Percentiles rank a stretch among this genome's conserved stretches.
Conservation (phyloP, 2,113 vertebrate species). For the Rutilus rutilus region DNA sequence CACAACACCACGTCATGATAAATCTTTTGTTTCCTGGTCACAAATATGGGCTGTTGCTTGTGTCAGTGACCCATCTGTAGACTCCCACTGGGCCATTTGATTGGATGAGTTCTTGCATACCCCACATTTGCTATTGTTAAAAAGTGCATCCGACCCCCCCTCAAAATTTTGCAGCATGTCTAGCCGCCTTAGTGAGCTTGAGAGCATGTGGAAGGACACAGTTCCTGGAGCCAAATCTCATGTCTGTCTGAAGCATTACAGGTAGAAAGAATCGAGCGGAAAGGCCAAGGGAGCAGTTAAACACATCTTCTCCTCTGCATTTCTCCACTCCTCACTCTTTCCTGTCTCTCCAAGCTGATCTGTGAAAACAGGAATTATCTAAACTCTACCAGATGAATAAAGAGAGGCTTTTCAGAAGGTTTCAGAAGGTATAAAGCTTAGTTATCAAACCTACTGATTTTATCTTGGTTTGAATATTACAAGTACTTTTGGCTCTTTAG, state of each 20-base stretch:
- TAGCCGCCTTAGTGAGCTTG: background rate
- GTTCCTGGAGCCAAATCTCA: background rate
- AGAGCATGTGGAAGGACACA: constrained; percentile 10
- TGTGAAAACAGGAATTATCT: background rate
- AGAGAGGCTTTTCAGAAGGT: background rate
- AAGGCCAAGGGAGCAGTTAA: constrained; percentile 14
- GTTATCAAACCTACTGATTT: constrained; percentile 6
- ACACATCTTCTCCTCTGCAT: constrained; percentile 5
- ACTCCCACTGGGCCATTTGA: constrained; percentile 68
- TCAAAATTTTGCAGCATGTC: background rate
- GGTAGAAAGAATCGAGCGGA: background rate
- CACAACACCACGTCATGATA: background rate
- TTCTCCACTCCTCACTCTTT: constrained; percentile 3
- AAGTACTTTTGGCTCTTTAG: background rate
- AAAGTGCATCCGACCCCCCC: background rate
- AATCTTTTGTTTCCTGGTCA: background rate
- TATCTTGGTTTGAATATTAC: background rate
- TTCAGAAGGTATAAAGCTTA: background rate
- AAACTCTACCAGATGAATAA: background rate
- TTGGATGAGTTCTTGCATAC: background rate
- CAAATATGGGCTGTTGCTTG: background rate
- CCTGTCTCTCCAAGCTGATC: background rate
- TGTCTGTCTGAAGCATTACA: constrained; percentile 35
- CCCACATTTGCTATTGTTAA: background rate
- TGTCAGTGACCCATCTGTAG: constrained; percentile 9